Evolutionary conservation across 2,888 invertebrate genomes (phyloP), one percentile per base, ranked within the genome.

Genomic region (Alentia gelatinosa): DNA sequence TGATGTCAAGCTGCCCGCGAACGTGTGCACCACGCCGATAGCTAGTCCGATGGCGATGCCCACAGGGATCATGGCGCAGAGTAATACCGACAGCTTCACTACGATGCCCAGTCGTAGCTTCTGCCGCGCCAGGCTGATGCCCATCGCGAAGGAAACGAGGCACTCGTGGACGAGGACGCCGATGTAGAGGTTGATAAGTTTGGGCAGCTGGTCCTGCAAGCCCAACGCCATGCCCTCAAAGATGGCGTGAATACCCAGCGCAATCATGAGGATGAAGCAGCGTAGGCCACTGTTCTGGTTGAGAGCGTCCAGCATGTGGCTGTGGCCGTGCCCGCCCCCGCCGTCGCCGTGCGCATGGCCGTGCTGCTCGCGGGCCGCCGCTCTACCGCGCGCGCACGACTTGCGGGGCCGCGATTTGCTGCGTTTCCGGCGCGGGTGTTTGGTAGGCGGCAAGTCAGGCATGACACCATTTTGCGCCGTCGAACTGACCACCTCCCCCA

Each of bases 141-240:
- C 96, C 30, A 96, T 92, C 9, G 95, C 95, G 40, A 95, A 92
- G 5, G 95, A 93, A 1, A 95, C 94, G 40, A 96, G 94, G 93
- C 93, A 86, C 92, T 95, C 95, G 92, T 96, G 96, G 9, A 95
- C 90, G 26, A 95, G 90, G 84, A 96, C 95, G 0, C 95, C 95
- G n/a, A 95, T 92, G 91, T 95, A 95, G 26, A 96, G 92, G 90
- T 94, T 94, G 33, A 93, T 63, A 37, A 93, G 89, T 90, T 93
- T 94, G 23, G 92, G 91, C 1, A 92, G 89, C 40, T 94, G 94
- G n/a, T 93, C 93, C 92, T 95, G 95, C 63, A 96, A 93, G 15
- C 96, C 96, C 33, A 96, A 92, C n/a, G 95, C 94, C 91, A 96
- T 93, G 19, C 96, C 96, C 92, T 96, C 96, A 92, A 96, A 96